Evolutionary conservation across 2,888 invertebrate species (phyloP).

Genomic region (Heteropelma amictum): DNA sequence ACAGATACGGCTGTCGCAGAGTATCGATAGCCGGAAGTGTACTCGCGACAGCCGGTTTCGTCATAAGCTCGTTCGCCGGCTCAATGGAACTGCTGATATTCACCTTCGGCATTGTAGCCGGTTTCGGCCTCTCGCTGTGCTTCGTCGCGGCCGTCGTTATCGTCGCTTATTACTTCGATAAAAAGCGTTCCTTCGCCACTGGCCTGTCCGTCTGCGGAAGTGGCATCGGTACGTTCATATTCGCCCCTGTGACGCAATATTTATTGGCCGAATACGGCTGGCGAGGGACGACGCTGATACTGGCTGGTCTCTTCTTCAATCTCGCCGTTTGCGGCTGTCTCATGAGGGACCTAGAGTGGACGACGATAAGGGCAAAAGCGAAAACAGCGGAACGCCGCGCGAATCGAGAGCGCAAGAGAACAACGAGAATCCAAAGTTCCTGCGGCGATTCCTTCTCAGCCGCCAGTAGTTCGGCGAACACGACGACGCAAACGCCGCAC

Average conservation of each 20-base stretch:
- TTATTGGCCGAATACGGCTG: conserved; percentile 89
- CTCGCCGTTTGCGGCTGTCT: conserved; percentile 89
- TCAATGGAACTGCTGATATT: conserved; percentile 88
- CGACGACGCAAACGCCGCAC: no score
- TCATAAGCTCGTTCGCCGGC: conserved; percentile 86
- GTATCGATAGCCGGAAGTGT: conserved; percentile 89
- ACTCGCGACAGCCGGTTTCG: conserved; percentile 87
- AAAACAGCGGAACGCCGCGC: conserved; percentile 83
- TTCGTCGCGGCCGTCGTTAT: conserved; percentile 95
- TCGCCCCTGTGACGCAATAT: conserved; percentile 88
- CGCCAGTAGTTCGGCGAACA: conserved; percentile 81
- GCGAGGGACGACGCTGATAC: conserved; percentile 89
- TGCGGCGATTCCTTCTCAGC: conserved; percentile 86
- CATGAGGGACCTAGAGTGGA: conserved; percentile 88
- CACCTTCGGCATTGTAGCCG: conserved; percentile 90
- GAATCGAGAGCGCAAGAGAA: conserved; percentile 80
- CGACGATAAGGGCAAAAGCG: conserved; percentile 81
- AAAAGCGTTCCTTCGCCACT: conserved; percentile 90
- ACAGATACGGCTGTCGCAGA: conserved; percentile 89
- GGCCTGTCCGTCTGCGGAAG: conserved; percentile 92
- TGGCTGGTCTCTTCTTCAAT: conserved; percentile 89
- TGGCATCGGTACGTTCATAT: conserved; percentile 92
- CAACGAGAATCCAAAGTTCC: conserved; percentile 80
- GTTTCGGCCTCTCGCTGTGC: conserved; percentile 91
- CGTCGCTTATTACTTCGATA: conserved; percentile 94